Conservation (phyloP, 2,888 invertebrate genomes). For the Protodeltote pygarga region DNA sequence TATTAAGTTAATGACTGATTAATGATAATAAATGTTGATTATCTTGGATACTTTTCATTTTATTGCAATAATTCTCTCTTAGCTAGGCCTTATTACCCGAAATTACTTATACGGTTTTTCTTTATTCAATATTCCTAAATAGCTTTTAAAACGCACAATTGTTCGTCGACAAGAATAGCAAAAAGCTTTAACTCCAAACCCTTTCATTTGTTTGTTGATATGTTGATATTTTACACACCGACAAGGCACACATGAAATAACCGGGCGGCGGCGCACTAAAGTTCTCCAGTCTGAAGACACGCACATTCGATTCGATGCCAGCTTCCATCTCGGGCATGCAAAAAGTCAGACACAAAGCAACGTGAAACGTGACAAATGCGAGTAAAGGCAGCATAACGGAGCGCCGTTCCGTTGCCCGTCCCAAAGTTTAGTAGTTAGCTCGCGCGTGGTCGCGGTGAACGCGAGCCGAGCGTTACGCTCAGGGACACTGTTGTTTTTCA, state of each 20-base stretch:
- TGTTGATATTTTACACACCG: slow-evolving; percentile 54
- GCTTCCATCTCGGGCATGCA: slow-evolving; percentile 48
- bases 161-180: slow-evolving; percentile 78
- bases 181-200: slow-evolving; percentile 69
- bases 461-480: slow-evolving; percentile 66
- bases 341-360: slow-evolving; percentile 49
- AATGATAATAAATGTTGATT: no score
- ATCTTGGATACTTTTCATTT: no score
- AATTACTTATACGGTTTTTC: no score
- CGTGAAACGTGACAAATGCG: slow-evolving; percentile 46
- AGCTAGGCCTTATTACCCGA: no score
- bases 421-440: slow-evolving; percentile 70
- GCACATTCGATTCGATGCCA: slow-evolving; percentile 47
- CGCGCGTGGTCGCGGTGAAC: slow-evolving; percentile 78
- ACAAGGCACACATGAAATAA: slow-evolving; percentile 52
- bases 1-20: no score
- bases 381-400: slow-evolving; percentile 55
- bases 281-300: slow-evolving; percentile 51
- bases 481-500: slow-evolving; percentile 68
- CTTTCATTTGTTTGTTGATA: slow-evolving; percentile 58
- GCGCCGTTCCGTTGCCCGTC: slow-evolving; percentile 63
- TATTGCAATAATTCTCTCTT: no score
- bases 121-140: slow-evolving; percentile 72
- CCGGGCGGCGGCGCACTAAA: slow-evolving; percentile 64
- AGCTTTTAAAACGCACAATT: slow-evolving; percentile 70